Evolutionary conservation across 2,797 vertebrate species (phyloP), one percentile per base, ranked within the genome.

Genomic region (Lepidocolaptes lacrymiger): DNA sequence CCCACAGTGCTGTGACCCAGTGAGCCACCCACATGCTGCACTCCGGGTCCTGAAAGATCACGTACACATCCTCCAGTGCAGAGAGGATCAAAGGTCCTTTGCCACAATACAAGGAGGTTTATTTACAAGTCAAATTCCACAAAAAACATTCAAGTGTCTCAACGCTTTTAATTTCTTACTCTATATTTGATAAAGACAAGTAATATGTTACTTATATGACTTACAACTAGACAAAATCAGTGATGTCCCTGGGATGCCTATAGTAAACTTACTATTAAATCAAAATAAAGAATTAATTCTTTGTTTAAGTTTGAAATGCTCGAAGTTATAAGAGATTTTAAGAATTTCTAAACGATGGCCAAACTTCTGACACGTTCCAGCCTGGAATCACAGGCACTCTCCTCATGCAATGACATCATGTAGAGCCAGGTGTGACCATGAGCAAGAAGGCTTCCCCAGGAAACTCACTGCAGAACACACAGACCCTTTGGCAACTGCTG

Each of bases 1-100:
- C 10, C 39, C 0, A 0, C 28, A 28, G 30, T 9, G 39, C 37
- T 68, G 39, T 37, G 51, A 49, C 5, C 62, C 41, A 16, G 41
- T 7, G 11, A 86, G 61, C 20, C 58, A 71, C 28, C 63, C 63
- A 51, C 32, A 13, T 1, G 46, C 27, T 43, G 46, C 17, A 34
- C 32, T 13, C 2, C 22, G 1, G 10, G 8, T 23, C 27, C 62
- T 7, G 7, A 16, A 36, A 32, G 15, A 61, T 43, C 55, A 34
- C 16, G 1, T 2, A 26, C 37, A n/a, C 26, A 21, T 15, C 37
- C 49, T 49, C 21, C 1, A 1, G 28, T 1, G 32, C 34, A 71
- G 14, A 36, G 18, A 46, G 17, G 17, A 66, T 24, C 55, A 11
- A 14, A 6, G 15, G 39, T 55, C 14, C 2, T 41, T 18, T 32